These are phyloP conservation scores for Enoplosus armatus DNA, from an alignment of 2,797 vertebrate species.

Conservation along the genomic window DNA sequence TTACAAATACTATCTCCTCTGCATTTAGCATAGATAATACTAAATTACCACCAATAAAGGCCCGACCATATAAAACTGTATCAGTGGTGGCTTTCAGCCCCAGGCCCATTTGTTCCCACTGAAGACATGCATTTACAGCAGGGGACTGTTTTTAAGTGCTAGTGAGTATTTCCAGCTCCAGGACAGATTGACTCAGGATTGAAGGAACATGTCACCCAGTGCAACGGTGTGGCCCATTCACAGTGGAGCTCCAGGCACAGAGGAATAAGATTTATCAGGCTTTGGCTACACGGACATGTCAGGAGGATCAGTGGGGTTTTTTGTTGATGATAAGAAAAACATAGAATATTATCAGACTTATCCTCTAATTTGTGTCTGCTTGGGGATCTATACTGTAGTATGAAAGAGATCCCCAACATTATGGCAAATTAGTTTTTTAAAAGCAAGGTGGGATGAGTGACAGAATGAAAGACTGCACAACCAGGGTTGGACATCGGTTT, in stretches of 20 bases:
- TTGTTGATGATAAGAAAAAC: conserved; percentile 3
- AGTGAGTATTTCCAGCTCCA: neutral
- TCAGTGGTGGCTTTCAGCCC: neutral
- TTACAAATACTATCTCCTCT: neutral
- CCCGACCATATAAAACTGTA: neutral
- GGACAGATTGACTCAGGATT: neutral
- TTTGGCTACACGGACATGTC: neutral
- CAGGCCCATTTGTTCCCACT: no score
- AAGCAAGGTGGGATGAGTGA: neutral
- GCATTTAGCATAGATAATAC: neutral
- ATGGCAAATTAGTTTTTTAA: neutral
- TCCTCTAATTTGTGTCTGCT: neutral
- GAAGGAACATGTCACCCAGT: neutral
- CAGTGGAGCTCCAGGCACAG: neutral
- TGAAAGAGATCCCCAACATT: neutral
- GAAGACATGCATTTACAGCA: neutral
- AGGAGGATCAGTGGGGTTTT: neutral
- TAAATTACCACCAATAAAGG: neutral
- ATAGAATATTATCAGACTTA: neutral
- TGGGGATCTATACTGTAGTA: neutral
- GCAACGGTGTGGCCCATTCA: no score
- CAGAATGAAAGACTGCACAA: neutral
- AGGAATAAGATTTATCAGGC: neutral
- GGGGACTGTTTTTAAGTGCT: neutral
- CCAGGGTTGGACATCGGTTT: neutral